Evolutionary conservation across 2,113 vertebrate genomes (phyloP), one percentile per base, ranked within the genome.

Genomic region (Globicephala melas): DNA sequence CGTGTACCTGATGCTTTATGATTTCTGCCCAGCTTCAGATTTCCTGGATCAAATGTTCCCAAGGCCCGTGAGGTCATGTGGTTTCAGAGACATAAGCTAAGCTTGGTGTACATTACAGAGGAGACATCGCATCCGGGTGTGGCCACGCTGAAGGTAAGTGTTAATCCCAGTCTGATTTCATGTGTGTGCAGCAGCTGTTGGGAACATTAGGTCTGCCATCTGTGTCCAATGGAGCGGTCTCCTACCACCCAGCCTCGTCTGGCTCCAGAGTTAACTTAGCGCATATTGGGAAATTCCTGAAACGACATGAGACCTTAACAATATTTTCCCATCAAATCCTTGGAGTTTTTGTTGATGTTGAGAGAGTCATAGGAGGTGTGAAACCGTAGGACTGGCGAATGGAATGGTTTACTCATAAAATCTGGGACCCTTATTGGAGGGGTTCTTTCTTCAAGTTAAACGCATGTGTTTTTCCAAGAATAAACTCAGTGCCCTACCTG

Each of bases 211-310:
- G 38, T 94, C 95, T 91, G 96, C 97, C 96, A 97, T 98, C 98
- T 98, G 98, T 96, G 98, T 98, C 94, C 97, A 97, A 98, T 98
- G 98, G 80, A 97, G 77, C 14, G 79, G 88, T 97, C 97, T 97
- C 97, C 97, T 97, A 96, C 98, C 98, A 96, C 97, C 96, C 53
- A 82, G 97, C 95, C 97, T 97, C 97, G 86, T 71, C 87, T 88
- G 98, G 98, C 97, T 98, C 97, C 82, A 97, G 98, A 99, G 97
- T 98, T 99, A 98, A 99, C 99, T 98, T 98, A 98, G 98, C 97
- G 96, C 98, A 98, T 98, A 98, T 98, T 99, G 98, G 97, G 98
- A 99, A 99, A 99, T 99, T 99, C 98, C 98, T 99, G 98, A 98
- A 98, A 98, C 98, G 87, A 98, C 98, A 97, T 96, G 98, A 98